Base-by-base conservation (phyloP, 2,797 vertebrate species). In the Sebastiscus albofasciatus region DNA sequence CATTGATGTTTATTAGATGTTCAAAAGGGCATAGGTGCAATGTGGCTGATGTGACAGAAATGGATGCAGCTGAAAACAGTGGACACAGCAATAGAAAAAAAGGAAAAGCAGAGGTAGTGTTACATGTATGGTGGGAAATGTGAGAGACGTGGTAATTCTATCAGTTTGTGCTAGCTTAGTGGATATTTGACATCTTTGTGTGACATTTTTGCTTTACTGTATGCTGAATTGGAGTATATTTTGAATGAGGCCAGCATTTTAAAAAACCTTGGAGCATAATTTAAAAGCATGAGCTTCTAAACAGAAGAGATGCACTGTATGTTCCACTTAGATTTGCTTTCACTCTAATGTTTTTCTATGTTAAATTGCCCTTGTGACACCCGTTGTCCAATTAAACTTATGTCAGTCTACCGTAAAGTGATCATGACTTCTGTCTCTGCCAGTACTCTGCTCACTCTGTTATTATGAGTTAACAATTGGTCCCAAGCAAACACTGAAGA, bases 41-140 rank as follows among this genome's bases (percentile, higher is more conserved):
- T 72, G 16, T 61, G 67, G 67, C 75, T 85, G 81, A 88, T 73
- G 77, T 78, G 72, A 81, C 55, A 61, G 72, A 89, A 83, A 70
- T 5, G 2, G 56, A 70, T 73, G 39, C 62, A 60, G 52, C 22
- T 27, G 49, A 64, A 86, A 89, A 82, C 62, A 33, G 74, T 72
- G 11, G 70, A 74, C 18, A 24, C 69, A 72, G 77, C 79, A 80
- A 56, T 31, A 60, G 26, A 46, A 18, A 29, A 64, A 14, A 64
- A 14, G 2, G n/a, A 67, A 74, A 74, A 22, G 29, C 49, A 26
- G 14, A 71, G 71, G 8, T 82, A 71, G 58, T 61, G 72, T 88
- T 87, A 72, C 79, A 81, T 75, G 59, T 73, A 52, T 55, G 8
- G n/a, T 24, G 67, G 59, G 77, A 80, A 83, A 84, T 81, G 70